Base-by-base conservation (phyloP, 2,797 vertebrate genomes). In the Brachyalestes nurse region DNA sequence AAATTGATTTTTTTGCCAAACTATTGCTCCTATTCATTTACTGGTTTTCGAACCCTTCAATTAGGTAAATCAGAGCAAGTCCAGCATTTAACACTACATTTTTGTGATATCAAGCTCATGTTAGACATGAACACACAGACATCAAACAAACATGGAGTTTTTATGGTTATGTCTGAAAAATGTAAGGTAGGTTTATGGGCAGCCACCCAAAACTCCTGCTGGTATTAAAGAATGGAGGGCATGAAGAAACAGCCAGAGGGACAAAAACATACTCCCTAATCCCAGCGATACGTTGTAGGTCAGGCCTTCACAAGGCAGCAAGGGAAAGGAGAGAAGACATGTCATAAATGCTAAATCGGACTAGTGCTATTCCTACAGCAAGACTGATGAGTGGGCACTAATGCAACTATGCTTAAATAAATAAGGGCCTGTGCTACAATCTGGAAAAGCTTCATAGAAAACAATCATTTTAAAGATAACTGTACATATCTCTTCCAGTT, bases 251-350 rank as follows among this genome's bases (percentile, higher is more conserved):
- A 75, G 76, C 87, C 88, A 89, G 88, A 88, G 88, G 87, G 93
- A 91, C 86, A 92, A 92, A 90, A 96, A 98, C 97, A 92, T 97
- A 98, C 97, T 96, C 96, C 97, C 96, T 92, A 97, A 95, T 97
- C 97, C 97, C 92, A 98, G 91, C 67, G 97, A 97, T 90, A 98
- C 89, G 93, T 90, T 95, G 97, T 97, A 98, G 96, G 96, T 98
- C 95, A 97, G 95, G 94, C 97, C 97, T 98, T 95, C 91, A 83
- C 91, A 95, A 94, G 90, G 95, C 95, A 93, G 89, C 87, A 86
- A 72, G 77, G 81, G 75, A 83, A 67, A 86, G 86, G 78, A 70
- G 14, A 90, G 83, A 88, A 75, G 88, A 75, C 12, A 60, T n/a
- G 85, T 55, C 88, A 72, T 28, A 51, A 53, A 79, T 25, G 60